phyloP scores from a whole-genome alignment of 2,888 invertebrate genomes.

The Lasioglossum morio region DNA sequence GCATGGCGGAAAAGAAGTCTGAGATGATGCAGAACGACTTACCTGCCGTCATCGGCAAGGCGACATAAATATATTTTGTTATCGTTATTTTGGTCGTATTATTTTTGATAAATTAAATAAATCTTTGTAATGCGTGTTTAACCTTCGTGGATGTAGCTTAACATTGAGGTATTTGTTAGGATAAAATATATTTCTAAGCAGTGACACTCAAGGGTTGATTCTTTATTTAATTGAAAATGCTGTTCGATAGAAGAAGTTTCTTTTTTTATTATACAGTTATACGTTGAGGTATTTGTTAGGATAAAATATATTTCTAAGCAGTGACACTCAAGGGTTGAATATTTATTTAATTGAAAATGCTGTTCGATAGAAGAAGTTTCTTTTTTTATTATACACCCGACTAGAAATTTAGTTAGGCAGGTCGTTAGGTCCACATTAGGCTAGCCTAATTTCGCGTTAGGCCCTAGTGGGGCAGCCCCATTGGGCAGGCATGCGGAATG shows the following conservation, averaged over 20 bases:
- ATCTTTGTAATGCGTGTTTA: background rate
- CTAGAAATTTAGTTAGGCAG: too few species aligned
- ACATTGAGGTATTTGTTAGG: background rate
- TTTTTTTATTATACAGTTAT: too few species aligned
- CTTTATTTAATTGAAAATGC: background rate
- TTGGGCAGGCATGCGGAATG: too few species aligned
- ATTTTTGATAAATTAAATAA: background rate
- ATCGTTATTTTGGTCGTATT: background rate
- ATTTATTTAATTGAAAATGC: background rate
- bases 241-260: background rate
- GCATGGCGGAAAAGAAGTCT: conserved; percentile 62
- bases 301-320: background rate
- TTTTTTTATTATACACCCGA: too few species aligned
- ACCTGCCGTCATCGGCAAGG: background rate
- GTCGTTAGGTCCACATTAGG: too few species aligned
- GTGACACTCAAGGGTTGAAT: background rate
- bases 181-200: background rate
- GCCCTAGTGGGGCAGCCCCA: too few species aligned
- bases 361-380: background rate
- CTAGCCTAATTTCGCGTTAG: too few species aligned
- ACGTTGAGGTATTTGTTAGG: background rate
- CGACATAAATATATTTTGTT: background rate
- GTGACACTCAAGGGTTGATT: background rate
- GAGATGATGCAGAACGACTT: conserved; percentile 24
- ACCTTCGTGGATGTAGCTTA: background rate